Evolutionary conservation across 2,113 vertebrate genomes (phyloP), one percentile per base, ranked within the genome.

Genomic region (Pseudonaja textilis): DNA sequence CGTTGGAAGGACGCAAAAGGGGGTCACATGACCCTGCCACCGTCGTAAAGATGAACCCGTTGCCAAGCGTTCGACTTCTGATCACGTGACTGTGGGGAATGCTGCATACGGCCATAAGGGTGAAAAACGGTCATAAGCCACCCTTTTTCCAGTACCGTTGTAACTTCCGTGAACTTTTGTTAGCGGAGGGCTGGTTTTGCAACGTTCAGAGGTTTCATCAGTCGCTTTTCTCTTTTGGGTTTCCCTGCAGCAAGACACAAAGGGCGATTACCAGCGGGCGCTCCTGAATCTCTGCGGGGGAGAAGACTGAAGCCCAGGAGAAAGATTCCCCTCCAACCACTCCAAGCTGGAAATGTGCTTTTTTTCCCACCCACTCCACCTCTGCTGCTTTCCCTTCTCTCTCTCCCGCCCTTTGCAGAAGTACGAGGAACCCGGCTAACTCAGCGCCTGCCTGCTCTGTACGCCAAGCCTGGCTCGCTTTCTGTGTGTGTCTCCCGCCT

Each of bases 191-290:
- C 4, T 92, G 61, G 22, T 12, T 50, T 50, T 50, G 85, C 6
- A 5, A 52, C 23, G 11, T 55, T 55, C 25, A 0, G 0, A 14
- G 54, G 57, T 89, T 92, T 87, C 29, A 20, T 29, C 12, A 20
- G 1, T 22, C 3, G 34, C 2, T 10, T 50, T 10, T 55, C 64
- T 94, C 95, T 9, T 29, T 91, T 94, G 34, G 2, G 25, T 50
- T 93, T 61, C 91, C 90, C 95, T 97, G 92, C 95, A 99, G 99
- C 99, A 99, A 97, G 98, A 99, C 97, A 99, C 99, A 89, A 99
- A 99, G 95, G 99, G 99, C 0, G 99, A 99, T 96, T 99, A 99
- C 96, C 99, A 99, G 98, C 98, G 97, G 93, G 99, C 96, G 0
- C 94, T 99, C 95, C 97, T 99, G 93, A 96, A 98, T 95, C 98